Percentiles rank a stretch among this genome's conserved stretches.
phyloP scores from a whole-genome alignment of 2,113 vertebrate species.

The Trogon surrucura region DNA sequence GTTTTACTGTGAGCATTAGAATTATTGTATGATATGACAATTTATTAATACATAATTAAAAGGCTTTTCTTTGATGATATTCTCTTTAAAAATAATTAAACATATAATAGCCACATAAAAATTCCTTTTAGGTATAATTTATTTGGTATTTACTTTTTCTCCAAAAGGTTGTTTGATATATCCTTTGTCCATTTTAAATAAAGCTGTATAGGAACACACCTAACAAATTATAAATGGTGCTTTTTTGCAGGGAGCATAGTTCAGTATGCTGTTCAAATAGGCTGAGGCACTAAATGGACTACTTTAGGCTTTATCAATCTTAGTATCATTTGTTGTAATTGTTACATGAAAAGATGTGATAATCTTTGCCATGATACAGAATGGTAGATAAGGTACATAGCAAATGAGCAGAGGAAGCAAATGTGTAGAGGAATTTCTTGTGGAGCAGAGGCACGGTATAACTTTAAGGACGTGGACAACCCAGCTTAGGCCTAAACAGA shows the following conservation, averaged over 20 bases:
- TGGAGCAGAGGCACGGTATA: too few species aligned
- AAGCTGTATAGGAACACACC: not conserved
- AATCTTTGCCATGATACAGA: not conserved
- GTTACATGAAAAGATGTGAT: not conserved
- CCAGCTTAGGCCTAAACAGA: too few species aligned
- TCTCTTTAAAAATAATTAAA: not conserved
- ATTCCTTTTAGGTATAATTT: not conserved
- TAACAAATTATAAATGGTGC: not conserved
- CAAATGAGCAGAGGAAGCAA: rapidly evolving
- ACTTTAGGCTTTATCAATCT: not conserved
- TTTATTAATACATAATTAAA: not conserved
- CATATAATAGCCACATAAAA: not conserved
- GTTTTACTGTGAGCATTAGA: not conserved
- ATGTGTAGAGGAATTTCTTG: too few species aligned
- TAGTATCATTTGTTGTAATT: not conserved
- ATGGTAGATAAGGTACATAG: not conserved
- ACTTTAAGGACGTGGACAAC: too few species aligned
- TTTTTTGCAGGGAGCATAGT: not conserved
- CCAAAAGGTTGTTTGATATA: not conserved
- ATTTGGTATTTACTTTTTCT: not conserved
- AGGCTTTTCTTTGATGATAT: not conserved
- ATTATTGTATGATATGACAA: not conserved
- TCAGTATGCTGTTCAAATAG: not conserved
- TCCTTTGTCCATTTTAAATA: not conserved
- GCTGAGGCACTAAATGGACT: not conserved